phyloP scores from a whole-genome alignment of 2,797 vertebrate genomes.

The Sebastes taczanowskii region DNA sequence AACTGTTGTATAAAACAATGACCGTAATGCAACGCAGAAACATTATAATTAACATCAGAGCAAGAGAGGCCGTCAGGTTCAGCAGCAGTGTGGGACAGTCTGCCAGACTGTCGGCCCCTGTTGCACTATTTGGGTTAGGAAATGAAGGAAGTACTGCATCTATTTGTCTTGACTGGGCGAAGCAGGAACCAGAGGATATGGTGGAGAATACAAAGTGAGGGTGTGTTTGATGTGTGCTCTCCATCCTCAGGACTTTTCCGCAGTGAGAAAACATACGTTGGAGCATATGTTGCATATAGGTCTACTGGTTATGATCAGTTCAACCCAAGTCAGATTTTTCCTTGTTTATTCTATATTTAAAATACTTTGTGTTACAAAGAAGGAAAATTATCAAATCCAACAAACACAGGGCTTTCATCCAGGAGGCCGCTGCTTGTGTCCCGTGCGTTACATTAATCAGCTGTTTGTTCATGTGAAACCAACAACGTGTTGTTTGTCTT shows the following conservation, averaged over 20 bases:
- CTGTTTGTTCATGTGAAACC: too few relatives aligned
- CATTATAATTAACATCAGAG: conserved; percentile 13
- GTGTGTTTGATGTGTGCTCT: conserved; percentile 40
- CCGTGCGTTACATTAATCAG: too few relatives aligned
- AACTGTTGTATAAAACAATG: conserved; percentile 11
- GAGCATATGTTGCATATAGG: neutral
- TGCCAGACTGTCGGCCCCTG: conserved; percentile 28
- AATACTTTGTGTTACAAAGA: neutral
- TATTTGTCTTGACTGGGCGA: conserved; percentile 54
- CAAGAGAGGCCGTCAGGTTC: conserved; percentile 10
- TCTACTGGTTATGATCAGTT: neutral
- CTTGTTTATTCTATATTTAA: too few relatives aligned
- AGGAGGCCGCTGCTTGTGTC: too few relatives aligned
- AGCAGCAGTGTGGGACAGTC: conserved; percentile 16
- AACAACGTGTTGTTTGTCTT: too few relatives aligned
- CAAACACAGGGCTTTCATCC: too few relatives aligned
- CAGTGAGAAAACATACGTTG: conserved; percentile 14
- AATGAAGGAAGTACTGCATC: conserved; percentile 65
- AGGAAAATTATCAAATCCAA: too few relatives aligned
- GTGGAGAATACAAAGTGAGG: conserved; percentile 56
- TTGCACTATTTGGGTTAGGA: conserved; percentile 56
- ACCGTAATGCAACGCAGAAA: conserved; percentile 10
- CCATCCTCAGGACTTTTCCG: conserved; percentile 41
- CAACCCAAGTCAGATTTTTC: neutral
- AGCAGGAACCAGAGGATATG: conserved; percentile 61